Base-by-base conservation (phyloP, 2,888 invertebrate genomes). In the Spodoptera picta region DNA sequence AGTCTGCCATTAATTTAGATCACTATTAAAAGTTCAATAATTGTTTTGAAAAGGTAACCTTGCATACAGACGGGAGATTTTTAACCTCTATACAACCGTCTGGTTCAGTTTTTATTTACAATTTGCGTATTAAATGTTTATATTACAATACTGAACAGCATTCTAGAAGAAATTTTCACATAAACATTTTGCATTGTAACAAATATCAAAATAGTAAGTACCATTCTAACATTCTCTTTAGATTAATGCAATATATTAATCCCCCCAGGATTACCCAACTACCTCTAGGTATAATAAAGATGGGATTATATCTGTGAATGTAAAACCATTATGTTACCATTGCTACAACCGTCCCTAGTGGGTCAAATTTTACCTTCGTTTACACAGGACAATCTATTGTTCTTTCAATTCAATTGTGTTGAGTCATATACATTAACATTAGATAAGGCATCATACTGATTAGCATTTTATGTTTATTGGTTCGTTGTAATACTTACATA, bases 381-480 rank as follows among this genome's bases (percentile, higher is more conserved):
- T 41, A 58, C 51, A 60, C 70, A 77, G 78, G 77, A 80, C 79
- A 81, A 80, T 82, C 76, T 80, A 85, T 87, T 87, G 85, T 87
- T 86, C 81, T 81, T 82, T 75, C 70, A 74, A 83, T 81, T 82
- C 81, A 83, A 82, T 87, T 85, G 82, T 79, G 80, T 84, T 84
- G 82, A 83, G 64, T 78, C 77, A 80, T 63, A 79, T 80, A 79
- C 78, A 78, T 85, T 80, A 77, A 66, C 81, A 83, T 84, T 67
- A 78, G 69, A 73, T 72, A 83, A 81, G 82, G 72, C 74, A 83
- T 81, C 77, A 70, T 46, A 66, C 79, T 75, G 73, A 83, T 85
- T 81, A 83, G 73, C 80, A 81, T 85, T 81, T 76, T 79, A 77
- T 75, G 70, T 76, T 60, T 63, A 79, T 79, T 75, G 66, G 72